These are phyloP conservation scores for Nicator chloris DNA, from an alignment of 2,113 vertebrate species.

Conservation along the genomic window DNA sequence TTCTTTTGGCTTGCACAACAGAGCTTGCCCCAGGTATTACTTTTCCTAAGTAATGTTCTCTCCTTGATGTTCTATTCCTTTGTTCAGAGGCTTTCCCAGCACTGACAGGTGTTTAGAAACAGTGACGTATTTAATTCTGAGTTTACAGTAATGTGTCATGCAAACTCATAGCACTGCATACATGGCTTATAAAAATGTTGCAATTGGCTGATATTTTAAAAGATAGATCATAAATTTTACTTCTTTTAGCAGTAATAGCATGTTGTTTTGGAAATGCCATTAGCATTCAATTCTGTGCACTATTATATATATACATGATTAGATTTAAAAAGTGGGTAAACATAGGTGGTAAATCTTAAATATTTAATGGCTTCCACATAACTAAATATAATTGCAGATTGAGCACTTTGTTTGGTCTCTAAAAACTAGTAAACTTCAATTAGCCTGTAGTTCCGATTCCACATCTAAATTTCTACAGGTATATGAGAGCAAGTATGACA, in stretches of 20 bases:
- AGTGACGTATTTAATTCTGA: not conserved
- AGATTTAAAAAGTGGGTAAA: not conserved
- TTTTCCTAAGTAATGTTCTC: not conserved
- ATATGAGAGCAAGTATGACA: not conserved
- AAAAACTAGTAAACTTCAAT: not conserved
- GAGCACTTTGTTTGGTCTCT: not conserved
- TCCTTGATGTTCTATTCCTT: not conserved
- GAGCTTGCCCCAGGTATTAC: not conserved
- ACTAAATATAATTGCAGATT: not conserved
- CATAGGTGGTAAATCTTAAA: not conserved
- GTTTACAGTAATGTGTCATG: not conserved
- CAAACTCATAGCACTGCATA: not conserved
- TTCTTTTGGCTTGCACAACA: not conserved
- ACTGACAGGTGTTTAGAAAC: not conserved
- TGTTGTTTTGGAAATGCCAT: not conserved
- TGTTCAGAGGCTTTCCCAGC: not conserved
- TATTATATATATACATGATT: not conserved
- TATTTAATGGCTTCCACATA: not conserved
- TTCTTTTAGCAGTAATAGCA: not conserved
- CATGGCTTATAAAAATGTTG: not conserved
- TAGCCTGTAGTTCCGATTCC: not conserved
- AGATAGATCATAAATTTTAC: not conserved
- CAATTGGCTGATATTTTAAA: not conserved
- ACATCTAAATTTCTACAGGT: not conserved
- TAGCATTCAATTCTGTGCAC: not conserved